Base-by-base conservation (phyloP, 2,797 vertebrate genomes). In the Falco rusticolus region DNA sequence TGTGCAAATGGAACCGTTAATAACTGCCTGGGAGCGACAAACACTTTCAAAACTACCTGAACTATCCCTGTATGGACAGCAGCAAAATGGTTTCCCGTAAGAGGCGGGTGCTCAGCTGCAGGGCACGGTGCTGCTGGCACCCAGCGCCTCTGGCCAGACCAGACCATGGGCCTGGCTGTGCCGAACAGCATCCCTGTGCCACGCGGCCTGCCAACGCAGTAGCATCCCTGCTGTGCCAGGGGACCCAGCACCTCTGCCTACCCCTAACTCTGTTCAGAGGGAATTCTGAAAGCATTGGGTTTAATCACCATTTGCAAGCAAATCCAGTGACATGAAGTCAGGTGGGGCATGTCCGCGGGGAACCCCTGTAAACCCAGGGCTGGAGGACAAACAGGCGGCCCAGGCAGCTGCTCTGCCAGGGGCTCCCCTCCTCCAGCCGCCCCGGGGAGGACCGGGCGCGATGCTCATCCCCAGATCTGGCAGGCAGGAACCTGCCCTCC, bases 61-160 rank as follows among this genome's bases (percentile, higher is more conserved):
- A 34, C 47, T 78, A 7, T 37, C 80, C 75, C 86, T 3, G 13
- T 0, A 0, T 2, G 1, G 4, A 19, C 76, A 18, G 17, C 5
- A 1, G 33, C 16, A 50, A 24, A 43, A 48, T 0, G 25, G 45
- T 5, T 6, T 6, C 22, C 65, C 71, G 60, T 3, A 1, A 28
- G 19, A 25, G 13, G 17, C 0, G n/a, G 31, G 7, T 1, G n/a
- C 43, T 7, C 5, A 1, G n/a, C 13, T 1, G 0, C 43, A 51
- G 76, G 48, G 5, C 19, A 54, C 1, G 0, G 10, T 1, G 59
- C 59, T 31, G 71, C 87, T 6, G 24, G 43, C 22, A 28, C 5
- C 37, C 0, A 0, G 48, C 4, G 7, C 33, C 56, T 33, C 26
- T 1, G 2, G 60, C 41, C 34, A 18, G 51, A 63, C 31, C 5